Evolutionary conservation across 2,113 vertebrate species (phyloP).

Genomic region (Grallaria varia): DNA sequence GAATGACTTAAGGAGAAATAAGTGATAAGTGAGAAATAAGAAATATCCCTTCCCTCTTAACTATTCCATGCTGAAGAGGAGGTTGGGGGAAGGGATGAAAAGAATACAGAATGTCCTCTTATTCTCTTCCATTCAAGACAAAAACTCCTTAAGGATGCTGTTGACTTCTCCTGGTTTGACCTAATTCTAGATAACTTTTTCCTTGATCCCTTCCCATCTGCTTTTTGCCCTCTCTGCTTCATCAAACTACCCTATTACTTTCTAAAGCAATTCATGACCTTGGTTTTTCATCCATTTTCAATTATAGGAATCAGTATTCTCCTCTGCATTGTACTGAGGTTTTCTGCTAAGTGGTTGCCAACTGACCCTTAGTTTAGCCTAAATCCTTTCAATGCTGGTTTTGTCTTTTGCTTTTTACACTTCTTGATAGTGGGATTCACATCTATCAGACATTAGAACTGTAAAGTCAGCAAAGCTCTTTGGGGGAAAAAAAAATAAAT

Average conservation of each 20-base stretch:
- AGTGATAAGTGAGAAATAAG: no score
- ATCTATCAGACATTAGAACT: constrained; percentile 20
- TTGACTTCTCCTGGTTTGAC: background rate
- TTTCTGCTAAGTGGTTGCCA: background rate
- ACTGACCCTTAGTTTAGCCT: background rate
- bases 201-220: background rate
- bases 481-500: background rate
- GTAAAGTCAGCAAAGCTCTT: background rate
- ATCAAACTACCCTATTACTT: background rate
- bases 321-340: background rate
- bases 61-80: background rate
- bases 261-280: background rate
- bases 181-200: background rate
- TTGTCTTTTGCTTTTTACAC: background rate
- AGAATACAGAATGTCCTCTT: background rate
- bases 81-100: background rate
- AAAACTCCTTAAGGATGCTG: background rate
- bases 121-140: background rate
- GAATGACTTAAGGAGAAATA: background rate
- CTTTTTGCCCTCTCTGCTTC: background rate
- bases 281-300: constrained; percentile 32
- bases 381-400: constrained; percentile 7
- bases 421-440: constrained; percentile 15
- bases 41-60: background rate
- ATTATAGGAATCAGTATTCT: constrained; percentile 1